Conservation (phyloP, 2,888 invertebrate species). For the Agapostemon virescens region DNA sequence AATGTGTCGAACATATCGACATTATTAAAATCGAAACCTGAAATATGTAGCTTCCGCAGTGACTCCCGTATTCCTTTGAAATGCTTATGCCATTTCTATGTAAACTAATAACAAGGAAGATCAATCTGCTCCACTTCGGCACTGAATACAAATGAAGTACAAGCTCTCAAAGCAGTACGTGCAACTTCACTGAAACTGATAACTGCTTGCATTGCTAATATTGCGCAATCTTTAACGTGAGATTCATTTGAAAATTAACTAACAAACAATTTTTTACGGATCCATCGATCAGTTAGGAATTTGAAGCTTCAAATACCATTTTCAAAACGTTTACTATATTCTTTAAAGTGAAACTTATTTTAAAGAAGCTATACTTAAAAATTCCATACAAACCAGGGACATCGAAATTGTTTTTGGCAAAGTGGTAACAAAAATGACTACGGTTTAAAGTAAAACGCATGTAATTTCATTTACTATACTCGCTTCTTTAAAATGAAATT, state of each 20-base stretch:
- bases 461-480: too few relatives aligned
- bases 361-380: too few relatives aligned
- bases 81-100: constrained; percentile 3
- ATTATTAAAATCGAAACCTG: constrained; percentile 1
- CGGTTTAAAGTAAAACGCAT: too few relatives aligned
- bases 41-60: neutral
- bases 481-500: neutral
- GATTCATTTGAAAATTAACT: neutral
- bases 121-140: neutral
- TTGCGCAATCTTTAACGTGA: neutral
- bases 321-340: too few relatives aligned
- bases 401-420: too few relatives aligned
- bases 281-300: neutral
- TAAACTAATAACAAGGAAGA: neutral
- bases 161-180: neutral
- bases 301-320: too few relatives aligned
- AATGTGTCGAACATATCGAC: neutral
- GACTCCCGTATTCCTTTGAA: neutral
- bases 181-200: neutral
- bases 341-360: too few relatives aligned
- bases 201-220: neutral
- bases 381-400: too few relatives aligned
- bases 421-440: too few relatives aligned
- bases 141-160: neutral
- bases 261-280: neutral